Evolutionary conservation across 1,140 invertebrate species (phyloP), one percentile per base, ranked within the genome.

Genomic region (Drosophila saltans): DNA sequence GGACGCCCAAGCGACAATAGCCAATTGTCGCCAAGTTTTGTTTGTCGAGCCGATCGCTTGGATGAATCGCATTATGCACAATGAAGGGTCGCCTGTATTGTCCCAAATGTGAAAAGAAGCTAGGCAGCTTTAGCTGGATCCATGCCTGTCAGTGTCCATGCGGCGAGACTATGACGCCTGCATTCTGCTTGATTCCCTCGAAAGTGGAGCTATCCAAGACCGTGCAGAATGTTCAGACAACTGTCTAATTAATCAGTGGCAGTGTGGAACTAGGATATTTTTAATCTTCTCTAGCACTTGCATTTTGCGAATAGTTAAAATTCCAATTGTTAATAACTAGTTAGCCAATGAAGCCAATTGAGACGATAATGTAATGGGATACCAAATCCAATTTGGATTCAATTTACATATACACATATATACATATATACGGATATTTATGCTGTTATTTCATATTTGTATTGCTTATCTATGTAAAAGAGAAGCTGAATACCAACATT

Each of bases 121-220:
- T 97, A 52, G 97, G 96, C 3, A 96, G 95, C 45, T 97, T 96
- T 86, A 97, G 96, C 92, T 97, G 96, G 97, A 94, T 97, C 58
- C 96, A 96, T 94, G 96, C 96, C 64, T 97, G 95, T 80, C 95
- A 96, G 70, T 97, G 97, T 92, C 96, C 96, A 2, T 97, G 97
- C 92, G 96, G 96, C 2, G 95, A 95, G 69, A 96, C 96, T 92
- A 96, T 97, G 63, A 95, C 96, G 21, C 97, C 97, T 1, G 96
- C 96, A 7, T 97, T 97, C 93, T 97, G 97, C 92, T 92, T 97
- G 60, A 95, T 96, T 80, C 96, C 96, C 57, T 97, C 96, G 3
- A 97, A 97, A 93, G 95, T 97, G 52, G 97, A 97, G 90, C 96
- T 96, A 93, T 96, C 96, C 65, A 97, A 96, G 91, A 95, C 96